Percentiles rank a stretch among this genome's conserved stretches.
Evolutionary conservation across 2,797 vertebrate genomes (phyloP).

Genomic region (Diplodus sargus): DNA sequence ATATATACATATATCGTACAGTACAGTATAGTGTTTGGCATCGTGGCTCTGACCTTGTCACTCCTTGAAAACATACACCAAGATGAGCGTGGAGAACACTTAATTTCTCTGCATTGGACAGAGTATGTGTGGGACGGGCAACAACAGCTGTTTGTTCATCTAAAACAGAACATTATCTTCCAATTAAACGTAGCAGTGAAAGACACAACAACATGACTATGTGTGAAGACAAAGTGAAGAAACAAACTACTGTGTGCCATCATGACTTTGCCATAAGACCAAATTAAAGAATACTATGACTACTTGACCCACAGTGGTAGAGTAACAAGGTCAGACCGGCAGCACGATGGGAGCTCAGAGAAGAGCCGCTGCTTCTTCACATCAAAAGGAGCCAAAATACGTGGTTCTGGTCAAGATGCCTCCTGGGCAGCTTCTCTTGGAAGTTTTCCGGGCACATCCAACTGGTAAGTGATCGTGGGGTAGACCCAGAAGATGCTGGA

Average conservation of each 20-base stretch:
- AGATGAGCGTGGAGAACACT: not conserved
- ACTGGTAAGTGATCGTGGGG: not conserved
- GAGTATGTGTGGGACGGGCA: not conserved
- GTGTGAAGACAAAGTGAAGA: not conserved
- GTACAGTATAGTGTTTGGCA: not conserved
- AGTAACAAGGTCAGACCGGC: not conserved
- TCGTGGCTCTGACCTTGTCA: not conserved
- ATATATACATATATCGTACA: not conserved
- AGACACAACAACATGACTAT: not conserved
- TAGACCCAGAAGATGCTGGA: not conserved
- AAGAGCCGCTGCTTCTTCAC: not conserved
- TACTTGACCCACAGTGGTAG: not conserved
- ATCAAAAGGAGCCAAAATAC: not conserved
- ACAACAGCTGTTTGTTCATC: not conserved
- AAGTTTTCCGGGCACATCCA: not conserved
- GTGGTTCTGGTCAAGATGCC: not conserved
- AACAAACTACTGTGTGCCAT: not conserved
- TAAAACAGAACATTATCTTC: conserved; percentile 1
- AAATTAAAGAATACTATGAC: not conserved
- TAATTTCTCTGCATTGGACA: not conserved
- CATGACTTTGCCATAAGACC: not conserved
- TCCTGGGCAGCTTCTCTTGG: not conserved
- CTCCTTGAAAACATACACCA: not conserved
- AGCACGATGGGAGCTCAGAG: not conserved
- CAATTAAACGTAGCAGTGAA: not conserved